Evolutionary conservation across 2,888 invertebrate species (phyloP).

Genomic region (Stegophylla sp.): DNA sequence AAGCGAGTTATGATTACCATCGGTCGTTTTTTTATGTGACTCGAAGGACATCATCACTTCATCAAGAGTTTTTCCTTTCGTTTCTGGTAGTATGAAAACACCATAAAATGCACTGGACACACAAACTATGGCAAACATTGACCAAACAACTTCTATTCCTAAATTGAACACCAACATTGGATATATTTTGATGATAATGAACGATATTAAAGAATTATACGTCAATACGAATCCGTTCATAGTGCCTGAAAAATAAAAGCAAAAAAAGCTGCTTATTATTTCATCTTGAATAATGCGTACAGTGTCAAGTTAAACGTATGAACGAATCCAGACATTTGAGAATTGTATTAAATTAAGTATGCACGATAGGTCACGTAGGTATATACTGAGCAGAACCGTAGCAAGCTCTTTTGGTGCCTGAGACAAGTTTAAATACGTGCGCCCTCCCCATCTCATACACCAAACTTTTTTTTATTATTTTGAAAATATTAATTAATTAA

Average conservation of each 20-base stretch:
- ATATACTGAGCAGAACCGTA: too few species aligned
- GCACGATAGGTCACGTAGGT: too few species aligned
- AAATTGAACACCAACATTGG: conserved; percentile 1
- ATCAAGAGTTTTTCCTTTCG: conserved; percentile 46
- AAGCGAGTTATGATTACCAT: too few species aligned
- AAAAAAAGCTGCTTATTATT: neutral
- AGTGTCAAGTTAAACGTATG: too few species aligned
- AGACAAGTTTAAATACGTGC: too few species aligned
- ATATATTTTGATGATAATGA: conserved; percentile 31
- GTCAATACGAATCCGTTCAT: conserved; percentile 40
- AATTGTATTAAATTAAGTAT: too few species aligned
- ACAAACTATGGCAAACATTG: conserved; percentile 20
- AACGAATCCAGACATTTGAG: too few species aligned
- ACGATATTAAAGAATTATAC: neutral
- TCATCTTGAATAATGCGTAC: too few species aligned
- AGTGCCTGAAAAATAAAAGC: conserved; percentile 1
- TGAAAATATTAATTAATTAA: too few species aligned
- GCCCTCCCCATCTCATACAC: too few species aligned
- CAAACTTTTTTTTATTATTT: too few species aligned
- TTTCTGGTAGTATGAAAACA: conserved; percentile 49
- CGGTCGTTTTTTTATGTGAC: neutral
- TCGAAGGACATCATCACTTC: conserved; percentile 6
- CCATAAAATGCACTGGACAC: neutral
- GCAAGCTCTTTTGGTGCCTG: too few species aligned
- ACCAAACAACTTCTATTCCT: conserved; percentile 20